phyloP scores from a whole-genome alignment of 2,797 vertebrate genomes.

The Hybognathus amarus region DNA sequence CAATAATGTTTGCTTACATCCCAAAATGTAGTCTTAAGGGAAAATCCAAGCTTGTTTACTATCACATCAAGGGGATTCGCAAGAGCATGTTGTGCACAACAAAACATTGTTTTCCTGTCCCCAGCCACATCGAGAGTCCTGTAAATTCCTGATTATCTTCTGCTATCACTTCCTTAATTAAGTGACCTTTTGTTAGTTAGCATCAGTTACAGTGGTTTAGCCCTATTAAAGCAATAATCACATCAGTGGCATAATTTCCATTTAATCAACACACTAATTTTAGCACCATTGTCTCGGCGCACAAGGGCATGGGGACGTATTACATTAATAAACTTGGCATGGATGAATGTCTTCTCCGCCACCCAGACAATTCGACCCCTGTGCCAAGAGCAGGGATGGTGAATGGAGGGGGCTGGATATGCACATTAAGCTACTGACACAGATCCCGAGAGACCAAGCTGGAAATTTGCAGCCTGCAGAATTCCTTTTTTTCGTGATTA shows the following conservation, averaged over 20 bases:
- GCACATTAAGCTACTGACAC: slow-evolving; percentile 71
- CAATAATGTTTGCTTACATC: slow-evolving; percentile 43
- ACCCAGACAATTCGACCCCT: slow-evolving; percentile 54
- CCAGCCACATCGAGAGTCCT: slow-evolving; percentile 35
- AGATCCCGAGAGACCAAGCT: slow-evolving; percentile 65
- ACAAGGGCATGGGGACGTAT: slow-evolving; percentile 53
- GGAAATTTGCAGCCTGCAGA: slow-evolving; percentile 58
- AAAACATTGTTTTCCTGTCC: slow-evolving; percentile 41
- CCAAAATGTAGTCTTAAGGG: slow-evolving; percentile 45
- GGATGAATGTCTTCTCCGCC: slow-evolving; percentile 51
- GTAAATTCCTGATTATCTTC: slow-evolving; percentile 61
- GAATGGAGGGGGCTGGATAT: slow-evolving; percentile 52
- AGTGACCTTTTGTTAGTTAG: slow-evolving; percentile 65
- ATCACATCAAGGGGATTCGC: slow-evolving; percentile 18
- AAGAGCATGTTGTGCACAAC: slow-evolving; percentile 22
- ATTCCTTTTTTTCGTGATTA: slow-evolving; percentile 68
- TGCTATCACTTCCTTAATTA: slow-evolving; percentile 64
- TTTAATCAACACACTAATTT: slow-evolving; percentile 66
- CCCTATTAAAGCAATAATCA: slow-evolving; percentile 64
- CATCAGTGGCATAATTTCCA: slow-evolving; percentile 61
- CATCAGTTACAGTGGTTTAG: slow-evolving; percentile 59
- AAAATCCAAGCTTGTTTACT: slow-evolving; percentile 45
- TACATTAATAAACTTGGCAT: slow-evolving; percentile 58
- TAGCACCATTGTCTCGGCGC: slow-evolving; percentile 51
- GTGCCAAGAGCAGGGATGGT: slow-evolving; percentile 49